Percentiles rank a stretch among this genome's conserved stretches.
These are phyloP conservation scores for Pygoscelis antarcticus DNA, from an alignment of 2,113 vertebrate genomes.

Conservation along the genomic window DNA sequence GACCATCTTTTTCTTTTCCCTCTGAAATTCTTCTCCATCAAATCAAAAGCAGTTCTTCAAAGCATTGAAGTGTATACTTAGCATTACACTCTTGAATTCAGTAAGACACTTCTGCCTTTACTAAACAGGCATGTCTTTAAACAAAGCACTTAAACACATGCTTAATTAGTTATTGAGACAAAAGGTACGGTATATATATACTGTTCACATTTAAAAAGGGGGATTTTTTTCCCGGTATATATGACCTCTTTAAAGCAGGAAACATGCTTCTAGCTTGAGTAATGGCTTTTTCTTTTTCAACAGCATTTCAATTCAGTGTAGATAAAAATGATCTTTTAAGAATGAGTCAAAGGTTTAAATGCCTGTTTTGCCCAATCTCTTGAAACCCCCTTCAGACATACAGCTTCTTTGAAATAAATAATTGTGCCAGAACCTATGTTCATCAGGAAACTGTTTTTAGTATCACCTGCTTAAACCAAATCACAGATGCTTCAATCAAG, in stretches of 20 bases:
- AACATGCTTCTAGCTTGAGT: neutral
- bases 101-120: conserved; percentile 6
- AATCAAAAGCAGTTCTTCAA: conserved; percentile 31
- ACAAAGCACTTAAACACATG: conserved; percentile 5
- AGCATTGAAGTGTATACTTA: neutral
- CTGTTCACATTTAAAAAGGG: neutral
- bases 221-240: neutral
- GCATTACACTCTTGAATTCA: neutral
- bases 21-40: conserved; percentile 3
- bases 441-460: neutral
- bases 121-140: conserved; percentile 9
- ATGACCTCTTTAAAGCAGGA: neutral
- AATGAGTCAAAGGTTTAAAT: neutral
- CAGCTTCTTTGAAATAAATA: neutral
- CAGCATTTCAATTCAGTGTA: neutral
- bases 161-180: conserved; percentile 1
- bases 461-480: conserved; percentile 20
- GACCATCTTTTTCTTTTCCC: neutral
- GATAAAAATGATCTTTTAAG: neutral
- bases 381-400: neutral
- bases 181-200: neutral
- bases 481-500: conserved; percentile 19
- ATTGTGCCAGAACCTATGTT: neutral
- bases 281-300: neutral
- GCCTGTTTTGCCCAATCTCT: neutral